Evolutionary conservation across 1,140 invertebrate genomes (phyloP), one percentile per base, ranked within the genome.

Genomic region (Antheraea pernyi): DNA sequence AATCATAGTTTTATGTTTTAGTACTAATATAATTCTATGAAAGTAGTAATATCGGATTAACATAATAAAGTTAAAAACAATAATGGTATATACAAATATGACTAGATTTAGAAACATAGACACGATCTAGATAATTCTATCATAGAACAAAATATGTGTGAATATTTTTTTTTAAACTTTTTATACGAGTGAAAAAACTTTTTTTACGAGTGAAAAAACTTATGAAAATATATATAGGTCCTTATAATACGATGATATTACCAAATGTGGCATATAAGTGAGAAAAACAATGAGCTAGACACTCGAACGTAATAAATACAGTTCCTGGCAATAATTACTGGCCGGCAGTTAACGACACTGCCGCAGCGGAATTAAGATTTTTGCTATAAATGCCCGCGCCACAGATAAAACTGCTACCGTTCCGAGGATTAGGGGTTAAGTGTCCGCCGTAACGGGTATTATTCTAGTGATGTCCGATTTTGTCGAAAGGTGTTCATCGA

Each of bases 391-490:
- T 83, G 86, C 83, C 76, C 84, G 72, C 39, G 82, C 61, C 77
- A 67, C 71, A 78, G 78, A 81, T 84, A 81, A 83, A 89, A 87
- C 82, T 86, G 46, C 46, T 53, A 85, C 84, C 77, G 74, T 71
- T 70, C 78, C 76, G 73, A 83, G 88, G 87, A 92, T 92, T 92
- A 89, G 89, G 87, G 89, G 89, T 91, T 92, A 92, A 91, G 89
- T 89, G 87, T 85, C 84, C 86, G 87, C 82, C 78, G 84, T 91
- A 91, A 92, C 88, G 84, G 85, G 83, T 86, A 83, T 83, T 81
- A 78, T 76, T 69, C n/a, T 86, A 89, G 87, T 75, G 79, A 66
- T 78, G 86, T 30, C 1, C 53, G 42, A 59, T 13, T 58, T 53
- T 74, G 68, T 78, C 65, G 76, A 77, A 77, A 65, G 58, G 16